Percentiles rank a stretch among this genome's conserved stretches.
phyloP scores from a whole-genome alignment of 2,113 vertebrate species.

The Ardeotis arabs region DNA sequence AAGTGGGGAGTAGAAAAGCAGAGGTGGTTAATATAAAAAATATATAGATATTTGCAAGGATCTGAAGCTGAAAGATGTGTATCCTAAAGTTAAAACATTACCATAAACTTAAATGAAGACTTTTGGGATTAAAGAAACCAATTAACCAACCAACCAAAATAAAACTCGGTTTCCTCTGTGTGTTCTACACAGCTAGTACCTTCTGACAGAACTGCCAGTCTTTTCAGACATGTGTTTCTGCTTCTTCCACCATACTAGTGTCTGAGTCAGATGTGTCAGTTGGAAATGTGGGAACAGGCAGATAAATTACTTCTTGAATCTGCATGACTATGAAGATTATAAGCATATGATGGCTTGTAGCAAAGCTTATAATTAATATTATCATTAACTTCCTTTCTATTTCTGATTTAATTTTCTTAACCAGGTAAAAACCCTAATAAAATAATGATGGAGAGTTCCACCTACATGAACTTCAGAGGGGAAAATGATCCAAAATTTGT shows the following conservation, averaged over 20 bases:
- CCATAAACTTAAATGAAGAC: background rate
- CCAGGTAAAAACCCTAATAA: background rate
- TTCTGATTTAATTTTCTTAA: background rate
- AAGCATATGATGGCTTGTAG: background rate
- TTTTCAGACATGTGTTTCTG: background rate
- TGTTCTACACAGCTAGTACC: background rate
- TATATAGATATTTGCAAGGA: background rate
- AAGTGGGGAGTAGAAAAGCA: background rate
- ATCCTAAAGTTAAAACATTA: background rate
- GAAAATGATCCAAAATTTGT: background rate
- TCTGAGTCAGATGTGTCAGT: background rate
- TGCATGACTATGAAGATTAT: rapidly evolving
- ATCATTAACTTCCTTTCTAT: background rate
- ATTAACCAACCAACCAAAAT: background rate
- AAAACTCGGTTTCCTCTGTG: background rate
- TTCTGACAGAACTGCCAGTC: background rate
- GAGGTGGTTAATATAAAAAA: background rate
- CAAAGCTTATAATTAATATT: background rate
- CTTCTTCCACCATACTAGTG: background rate
- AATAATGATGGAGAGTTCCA: background rate
- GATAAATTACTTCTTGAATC: background rate
- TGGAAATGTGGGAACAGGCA: background rate
- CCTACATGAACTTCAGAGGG: background rate
- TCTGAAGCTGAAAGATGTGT: background rate
- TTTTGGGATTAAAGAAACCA: background rate